Base-by-base conservation (phyloP, 2,113 vertebrate species). In the Piaya cayana region DNA sequence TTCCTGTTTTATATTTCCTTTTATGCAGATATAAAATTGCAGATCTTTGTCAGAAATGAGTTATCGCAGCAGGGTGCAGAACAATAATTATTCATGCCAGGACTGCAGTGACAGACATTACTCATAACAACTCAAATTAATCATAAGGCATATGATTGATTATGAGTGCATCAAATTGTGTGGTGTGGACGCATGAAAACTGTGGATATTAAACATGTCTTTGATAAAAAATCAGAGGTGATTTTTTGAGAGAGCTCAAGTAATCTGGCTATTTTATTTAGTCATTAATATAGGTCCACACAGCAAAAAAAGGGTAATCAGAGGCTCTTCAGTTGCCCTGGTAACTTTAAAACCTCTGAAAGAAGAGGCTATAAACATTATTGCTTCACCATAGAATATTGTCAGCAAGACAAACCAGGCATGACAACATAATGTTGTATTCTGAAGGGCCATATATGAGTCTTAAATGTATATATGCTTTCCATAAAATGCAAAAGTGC, bases 71-170 rank as follows among this genome's bases (percentile, higher is more conserved):
- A 77, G 82, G 83, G 67, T 92, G 76, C 76, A 91, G 94, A 95
- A 82, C 76, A 90, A 52, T 96, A 96, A 97, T 97, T 95, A 94
- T 95, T 96, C 96, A 94, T 96, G 58, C 86, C 49, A 88, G 71
- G 78, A 91, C 75, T 96, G 47, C n/a, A 1, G 72, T 96, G 95
- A 94, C 86, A 97, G 90, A 86, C 94, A 47, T 98, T 96, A 94
- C 88, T 98, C 95, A 95, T 85, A 93, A 95, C 64, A 58, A 96
- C 88, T 97, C 95, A 97, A 95, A 88, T 91, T 96, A 98, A 85
- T 97, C 94, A 97, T 84, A 93, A 78, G 50, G 36, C 90, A 80
- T 93, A 63, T 97, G 96, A 95, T 88, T 92, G 94, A 97, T 93
- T 71, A 92, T 93, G 75, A 96, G 19, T 42, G 39, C 69, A 92